Conservation (phyloP, 2,888 invertebrate genomes). For the Sericinus montela region DNA sequence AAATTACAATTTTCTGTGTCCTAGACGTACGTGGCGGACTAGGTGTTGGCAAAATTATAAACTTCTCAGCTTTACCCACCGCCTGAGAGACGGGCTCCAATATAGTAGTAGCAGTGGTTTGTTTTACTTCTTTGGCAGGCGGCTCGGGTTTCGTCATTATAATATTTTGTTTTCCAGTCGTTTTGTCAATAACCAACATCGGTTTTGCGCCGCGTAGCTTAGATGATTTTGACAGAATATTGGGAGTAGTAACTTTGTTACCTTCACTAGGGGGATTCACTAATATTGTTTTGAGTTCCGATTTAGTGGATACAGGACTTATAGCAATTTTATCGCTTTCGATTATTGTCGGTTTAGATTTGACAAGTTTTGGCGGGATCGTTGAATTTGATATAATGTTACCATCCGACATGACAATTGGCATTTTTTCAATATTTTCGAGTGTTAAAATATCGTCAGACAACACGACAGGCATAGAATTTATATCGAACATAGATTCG, state of each 20-base stretch:
- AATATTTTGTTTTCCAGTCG: constrained; percentile 69
- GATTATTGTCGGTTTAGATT: constrained; percentile 44
- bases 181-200: constrained; percentile 68
- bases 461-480: constrained; percentile 87
- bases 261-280: constrained; percentile 55
- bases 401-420: constrained; percentile 77
- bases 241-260: constrained; percentile 62
- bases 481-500: constrained; percentile 82
- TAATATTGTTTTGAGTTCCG: constrained; percentile 60
- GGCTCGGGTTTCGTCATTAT: constrained; percentile 64
- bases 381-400: constrained; percentile 53
- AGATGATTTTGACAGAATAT: constrained; percentile 70
- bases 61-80: constrained; percentile 57
- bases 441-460: constrained; percentile 84
- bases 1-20: constrained; percentile 70
- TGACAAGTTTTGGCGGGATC: constrained; percentile 50
- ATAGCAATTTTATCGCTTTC: constrained; percentile 53
- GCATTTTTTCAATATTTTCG: constrained; percentile 84
- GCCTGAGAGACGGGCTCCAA: constrained; percentile 48
- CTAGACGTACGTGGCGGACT: constrained; percentile 53
- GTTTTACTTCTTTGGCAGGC: constrained; percentile 56
- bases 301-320: constrained; percentile 42
- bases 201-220: constrained; percentile 68
- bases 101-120: constrained; percentile 36
- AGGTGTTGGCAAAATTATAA: constrained; percentile 63